Base-by-base conservation (phyloP, 2,888 invertebrate genomes). In the Orthosia gracilis region DNA sequence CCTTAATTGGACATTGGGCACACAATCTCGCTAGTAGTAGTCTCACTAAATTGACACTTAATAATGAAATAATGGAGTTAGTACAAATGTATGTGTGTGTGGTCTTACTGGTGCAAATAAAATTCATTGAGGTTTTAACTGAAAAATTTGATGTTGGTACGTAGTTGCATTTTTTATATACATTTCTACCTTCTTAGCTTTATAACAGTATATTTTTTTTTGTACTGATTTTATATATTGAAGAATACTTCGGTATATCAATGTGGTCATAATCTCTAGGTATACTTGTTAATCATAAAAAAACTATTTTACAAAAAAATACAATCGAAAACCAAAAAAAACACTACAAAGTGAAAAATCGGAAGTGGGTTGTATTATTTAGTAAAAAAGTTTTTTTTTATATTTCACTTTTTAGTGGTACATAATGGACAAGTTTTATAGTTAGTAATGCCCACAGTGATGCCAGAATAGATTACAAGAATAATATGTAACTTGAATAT, bases 121-220 rank as follows among this genome's bases (percentile, higher is more conserved):
- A 23, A 26, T 4, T 21, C 1, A 40, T 26, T 9, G 2, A 64
- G 26, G 21, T 47, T 54, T 63, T 47, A 4, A 17, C 26, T 45
- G 49, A 49, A 54, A 26, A n/a, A 7, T 1, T 11, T 18, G 9
- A 45, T 31, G 4, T 52, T 50, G 76, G 76, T 77, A 81, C 1
- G 76, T 81, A 40, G 2, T 52, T 59, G 7, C 17, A 23, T 40
- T 50, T 7, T 31, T 23, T 0, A 11, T 11, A 17, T 5, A 21
- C 5, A 9, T 11, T 7, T 40, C 18, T 40, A 50, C 1, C 9
- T 54, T 26, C 0, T 50, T 17, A 9, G 7, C 9, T 9, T n/a
- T 21, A n/a, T 61, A 11, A 23, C 15, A 5, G 15, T 23, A 18
- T 12, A 3, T 50, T 18, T 50, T 2, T n/a, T 4, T 12, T 58